A percentile compares a stretch with the other conserved stretches of the same genome.
Evolutionary conservation across 1,140 invertebrate species (phyloP).

Genomic region (Homalodisca vitripennis): DNA sequence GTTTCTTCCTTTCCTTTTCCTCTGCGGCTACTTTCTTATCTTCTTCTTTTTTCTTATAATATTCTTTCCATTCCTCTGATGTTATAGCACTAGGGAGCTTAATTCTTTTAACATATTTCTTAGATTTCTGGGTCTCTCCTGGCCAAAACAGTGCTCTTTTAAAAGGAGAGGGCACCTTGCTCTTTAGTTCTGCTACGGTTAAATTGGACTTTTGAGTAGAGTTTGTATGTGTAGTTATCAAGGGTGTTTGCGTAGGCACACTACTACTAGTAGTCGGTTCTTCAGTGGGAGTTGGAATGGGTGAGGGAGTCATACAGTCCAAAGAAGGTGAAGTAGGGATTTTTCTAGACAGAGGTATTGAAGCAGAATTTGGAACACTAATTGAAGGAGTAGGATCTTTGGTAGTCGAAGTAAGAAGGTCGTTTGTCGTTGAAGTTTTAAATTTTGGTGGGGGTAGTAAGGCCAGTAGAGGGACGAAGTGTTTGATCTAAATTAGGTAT

Average conservation of each 20-base stretch:
- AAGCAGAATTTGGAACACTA: no score
- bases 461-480: no score
- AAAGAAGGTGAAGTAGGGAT: background rate
- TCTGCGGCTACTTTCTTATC: background rate
- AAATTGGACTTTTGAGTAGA: background rate
- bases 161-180: background rate
- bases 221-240: no score
- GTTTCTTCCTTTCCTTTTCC: background rate
- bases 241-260: no score
- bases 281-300: background rate
- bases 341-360: no score
- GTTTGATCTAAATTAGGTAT: no score
- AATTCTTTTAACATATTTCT: background rate
- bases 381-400: no score
- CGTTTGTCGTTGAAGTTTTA: no score
- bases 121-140: background rate
- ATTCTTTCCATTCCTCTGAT: background rate
- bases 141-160: slow-evolving; percentile 11
- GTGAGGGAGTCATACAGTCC: background rate
- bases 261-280: no score
- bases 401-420: no score
- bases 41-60: background rate
- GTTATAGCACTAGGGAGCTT: background rate
- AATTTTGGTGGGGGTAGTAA: no score
- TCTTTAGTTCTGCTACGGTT: background rate